Percentiles rank a stretch among this genome's conserved stretches.
These are phyloP conservation scores for Setipinna tenuifilis DNA, from an alignment of 2,797 vertebrate species.

Conservation along the genomic window DNA sequence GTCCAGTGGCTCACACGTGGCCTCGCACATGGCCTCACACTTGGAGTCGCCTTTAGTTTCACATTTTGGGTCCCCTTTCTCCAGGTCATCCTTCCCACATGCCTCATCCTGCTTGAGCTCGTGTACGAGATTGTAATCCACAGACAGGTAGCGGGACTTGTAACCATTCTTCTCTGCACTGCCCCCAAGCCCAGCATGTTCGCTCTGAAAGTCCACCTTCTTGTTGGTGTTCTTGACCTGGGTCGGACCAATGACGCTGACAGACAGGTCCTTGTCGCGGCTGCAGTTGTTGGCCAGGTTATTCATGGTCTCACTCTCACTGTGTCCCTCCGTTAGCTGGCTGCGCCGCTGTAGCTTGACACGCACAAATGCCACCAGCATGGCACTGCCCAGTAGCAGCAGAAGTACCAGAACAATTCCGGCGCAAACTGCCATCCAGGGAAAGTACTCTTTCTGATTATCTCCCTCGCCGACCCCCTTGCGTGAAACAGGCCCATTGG, in stretches of 20 bases:
- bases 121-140: constrained; percentile 97
- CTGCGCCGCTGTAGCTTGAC: constrained; percentile 86
- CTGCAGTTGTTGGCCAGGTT: constrained; percentile 93
- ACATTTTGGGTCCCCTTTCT: constrained; percentile 80
- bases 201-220: constrained; percentile 91
- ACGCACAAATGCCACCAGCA: constrained; percentile 86
- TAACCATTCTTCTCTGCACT: constrained; percentile 85
- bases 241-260: constrained; percentile 83
- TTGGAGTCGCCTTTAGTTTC: constrained; percentile 68
- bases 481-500: constrained; percentile 72
- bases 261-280: constrained; percentile 89
- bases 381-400: constrained; percentile 87
- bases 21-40: constrained; percentile 55
- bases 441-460: constrained; percentile 70
- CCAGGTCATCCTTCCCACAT: constrained; percentile 72
- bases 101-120: constrained; percentile 86
- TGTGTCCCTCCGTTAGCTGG: constrained; percentile 78
- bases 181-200: constrained; percentile 62
- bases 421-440: constrained; percentile 92
- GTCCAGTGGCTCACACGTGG: constrained; percentile 62
- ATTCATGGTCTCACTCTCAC: constrained; percentile 96
- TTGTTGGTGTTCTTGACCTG: constrained; percentile 98
- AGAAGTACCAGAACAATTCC: constrained; percentile 92
- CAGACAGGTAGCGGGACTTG: constrained; percentile 86
- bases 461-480: constrained; percentile 67